Base-by-base conservation (phyloP, 2,888 invertebrate genomes). In the Drosophila sordidula region DNA sequence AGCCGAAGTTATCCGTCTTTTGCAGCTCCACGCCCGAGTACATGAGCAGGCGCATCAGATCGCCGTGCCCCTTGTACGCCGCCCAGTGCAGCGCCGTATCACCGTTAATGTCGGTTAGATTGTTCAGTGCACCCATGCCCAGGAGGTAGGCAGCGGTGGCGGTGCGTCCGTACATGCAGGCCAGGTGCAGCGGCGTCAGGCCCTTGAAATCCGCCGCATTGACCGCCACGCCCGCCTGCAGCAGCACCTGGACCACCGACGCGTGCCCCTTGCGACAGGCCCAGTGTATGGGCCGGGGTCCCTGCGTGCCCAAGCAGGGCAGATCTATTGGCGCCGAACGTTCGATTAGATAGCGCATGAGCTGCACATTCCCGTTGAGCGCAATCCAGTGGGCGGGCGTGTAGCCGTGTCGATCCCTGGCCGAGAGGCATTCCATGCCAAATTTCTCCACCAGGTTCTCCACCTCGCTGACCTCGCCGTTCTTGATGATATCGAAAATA, bases 21-120 rank as follows among this genome's bases (percentile, higher is more conserved):
- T 97, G 96, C 47, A 98, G 56, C 86, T 97, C 96, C 1, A 97
- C 97, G 2, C 98, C 98, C 11, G 98, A 97, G 92, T 98, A 97
- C 93, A 98, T 97, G 18, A 98, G 93, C 55, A 98, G 93, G 47
- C 96, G 94, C 90, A 98, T 97, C 64, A 98, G 92, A 89, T 98
- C 98, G 0, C 96, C 95, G 84, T 97, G 97, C 0, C 97, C 98
- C 92, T 98, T 98, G 91, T 98, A 98, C 0, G 98, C 97, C 0
- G 98, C 97, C 98, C 98, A 98, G 89, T 98, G 98, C 32, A 98
- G 93, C 0, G 98, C 98, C 0, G 97, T 97, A 89, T 98, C 98
- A 0, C 98, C 98, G 90, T 98, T 98, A 78, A 97, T 97, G 87
- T 98, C 98, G 1, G 96, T 96, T 47, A 97, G 93, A 87, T 97